These are phyloP conservation scores for Nothocercus julius DNA, from an alignment of 2,113 vertebrate species.

Conservation along the genomic window DNA sequence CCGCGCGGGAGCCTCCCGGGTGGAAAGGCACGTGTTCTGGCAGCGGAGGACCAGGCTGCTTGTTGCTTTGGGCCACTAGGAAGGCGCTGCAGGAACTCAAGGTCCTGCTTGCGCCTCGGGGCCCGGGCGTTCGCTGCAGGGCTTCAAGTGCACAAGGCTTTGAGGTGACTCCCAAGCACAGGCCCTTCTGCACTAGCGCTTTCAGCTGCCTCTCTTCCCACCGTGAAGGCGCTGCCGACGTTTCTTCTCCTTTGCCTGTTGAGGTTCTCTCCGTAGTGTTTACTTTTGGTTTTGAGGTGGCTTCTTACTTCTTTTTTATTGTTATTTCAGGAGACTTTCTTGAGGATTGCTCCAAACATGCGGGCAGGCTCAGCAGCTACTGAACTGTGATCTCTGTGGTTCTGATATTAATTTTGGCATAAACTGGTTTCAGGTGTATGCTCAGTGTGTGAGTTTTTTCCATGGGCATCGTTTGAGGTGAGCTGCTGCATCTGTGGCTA, in stretches of 20 bases:
- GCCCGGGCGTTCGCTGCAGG: neutral
- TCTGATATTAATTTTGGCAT: slow-evolving; percentile 13
- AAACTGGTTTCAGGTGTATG: neutral
- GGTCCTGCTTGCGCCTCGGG: too few relatives aligned
- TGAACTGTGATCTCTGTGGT: neutral
- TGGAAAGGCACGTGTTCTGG: neutral
- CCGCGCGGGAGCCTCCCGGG: neutral
- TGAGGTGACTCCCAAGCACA: too few relatives aligned
- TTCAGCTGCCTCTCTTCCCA: neutral
- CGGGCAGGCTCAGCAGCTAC: slow-evolving; percentile 7
- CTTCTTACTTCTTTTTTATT: neutral
- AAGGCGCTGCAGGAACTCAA: neutral
- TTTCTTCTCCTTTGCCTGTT: neutral
- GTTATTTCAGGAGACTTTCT: slow-evolving; percentile 18
- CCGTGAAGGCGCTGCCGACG: neutral
- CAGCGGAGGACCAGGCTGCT: neutral
- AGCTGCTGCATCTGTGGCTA: neutral
- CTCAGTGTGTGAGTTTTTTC: neutral
- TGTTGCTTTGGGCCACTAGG: slow-evolving; percentile 44
- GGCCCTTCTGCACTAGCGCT: neutral
- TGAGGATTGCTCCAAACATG: neutral
- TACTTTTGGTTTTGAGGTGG: neutral
- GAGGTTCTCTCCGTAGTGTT: neutral
- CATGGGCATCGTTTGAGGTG: neutral
- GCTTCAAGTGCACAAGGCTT: neutral